Conservation (phyloP, 2,797 vertebrate species). For the Leptodactylus fallax region DNA sequence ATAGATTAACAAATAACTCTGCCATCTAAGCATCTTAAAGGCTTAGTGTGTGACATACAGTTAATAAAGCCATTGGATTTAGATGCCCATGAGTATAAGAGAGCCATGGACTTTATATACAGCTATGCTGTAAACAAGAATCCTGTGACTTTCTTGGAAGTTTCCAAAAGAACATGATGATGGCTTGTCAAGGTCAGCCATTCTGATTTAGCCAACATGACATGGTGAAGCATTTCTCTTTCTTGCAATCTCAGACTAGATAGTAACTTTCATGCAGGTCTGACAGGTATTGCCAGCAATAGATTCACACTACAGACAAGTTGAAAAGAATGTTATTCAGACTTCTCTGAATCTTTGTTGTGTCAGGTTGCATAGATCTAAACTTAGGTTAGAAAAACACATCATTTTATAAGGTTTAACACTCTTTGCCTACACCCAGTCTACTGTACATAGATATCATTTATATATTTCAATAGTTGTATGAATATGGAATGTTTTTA, state of each 20-base stretch:
- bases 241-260: not conserved
- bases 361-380: not conserved
- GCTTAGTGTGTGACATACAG: no score
- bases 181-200: constrained; percentile 36
- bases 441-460: no score
- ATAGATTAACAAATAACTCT: no score
- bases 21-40: no score
- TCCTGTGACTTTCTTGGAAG: not conserved
- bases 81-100: not conserved
- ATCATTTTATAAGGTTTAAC: no score
- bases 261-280: not conserved
- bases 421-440: no score
- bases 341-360: not conserved
- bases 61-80: not conserved
- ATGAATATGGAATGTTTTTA: not conserved
- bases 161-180: constrained; percentile 16
- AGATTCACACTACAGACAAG: not conserved
- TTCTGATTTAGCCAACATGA: not conserved
- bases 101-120: not conserved
- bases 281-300: not conserved
- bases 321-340: not conserved
- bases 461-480: no score
- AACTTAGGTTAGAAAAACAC: no score
- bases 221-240: not conserved
- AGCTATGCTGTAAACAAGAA: not conserved